Conservation (phyloP, 2,888 invertebrate genomes). For the Acronicta leporina region DNA sequence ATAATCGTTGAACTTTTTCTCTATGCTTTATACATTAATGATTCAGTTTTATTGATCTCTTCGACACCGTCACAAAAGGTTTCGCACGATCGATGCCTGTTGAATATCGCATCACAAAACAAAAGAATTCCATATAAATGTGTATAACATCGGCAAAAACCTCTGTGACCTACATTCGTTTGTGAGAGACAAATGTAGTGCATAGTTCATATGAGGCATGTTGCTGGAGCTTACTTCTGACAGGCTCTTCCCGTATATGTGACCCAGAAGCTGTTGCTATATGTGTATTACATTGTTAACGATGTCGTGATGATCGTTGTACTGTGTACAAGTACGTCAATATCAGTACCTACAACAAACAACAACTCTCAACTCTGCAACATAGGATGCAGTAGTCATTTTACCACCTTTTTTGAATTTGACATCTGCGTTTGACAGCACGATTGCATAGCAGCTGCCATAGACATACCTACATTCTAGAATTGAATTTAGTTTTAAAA, state of each 20-base stretch:
- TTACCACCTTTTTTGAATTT: too few species aligned
- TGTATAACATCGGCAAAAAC: conserved; percentile 21
- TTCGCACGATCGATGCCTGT: conserved; percentile 14
- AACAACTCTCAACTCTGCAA: too few species aligned
- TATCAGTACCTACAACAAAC: too few species aligned
- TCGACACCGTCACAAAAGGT: background rate
- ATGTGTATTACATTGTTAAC: too few species aligned
- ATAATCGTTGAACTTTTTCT: background rate
- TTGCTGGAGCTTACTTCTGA: conserved; percentile 19
- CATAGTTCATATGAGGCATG: conserved; percentile 22
- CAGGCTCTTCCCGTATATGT: conserved; percentile 4
- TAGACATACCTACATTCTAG: too few species aligned
- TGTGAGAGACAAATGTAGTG: conserved; percentile 14
- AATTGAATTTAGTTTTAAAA: too few species aligned
- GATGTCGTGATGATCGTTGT: too few species aligned
- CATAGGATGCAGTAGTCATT: too few species aligned
- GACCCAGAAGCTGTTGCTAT: too few species aligned
- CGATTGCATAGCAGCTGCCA: too few species aligned
- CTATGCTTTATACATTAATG: background rate
- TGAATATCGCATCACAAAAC: conserved; percentile 31
- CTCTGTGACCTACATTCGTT: conserved; percentile 34
- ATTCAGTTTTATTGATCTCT: conserved; percentile 6
- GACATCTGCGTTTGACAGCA: too few species aligned
- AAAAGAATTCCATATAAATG: conserved; percentile 21
- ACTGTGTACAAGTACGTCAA: too few species aligned